Percentiles rank a stretch among this genome's conserved stretches.
Conservation (phyloP, 2,888 invertebrate genomes). For the Epistrophe grossulariae region DNA sequence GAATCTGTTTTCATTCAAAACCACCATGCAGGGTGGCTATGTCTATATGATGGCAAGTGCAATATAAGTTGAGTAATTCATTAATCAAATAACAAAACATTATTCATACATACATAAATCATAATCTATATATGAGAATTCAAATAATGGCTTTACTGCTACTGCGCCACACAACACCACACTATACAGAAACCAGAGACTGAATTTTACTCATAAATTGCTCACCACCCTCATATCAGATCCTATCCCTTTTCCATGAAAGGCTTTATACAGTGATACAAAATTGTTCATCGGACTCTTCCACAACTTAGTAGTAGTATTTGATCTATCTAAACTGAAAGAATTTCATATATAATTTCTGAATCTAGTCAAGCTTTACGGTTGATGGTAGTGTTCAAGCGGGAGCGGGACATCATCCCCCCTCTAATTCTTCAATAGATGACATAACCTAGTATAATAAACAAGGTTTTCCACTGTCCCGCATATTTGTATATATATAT, state of each 20-base stretch:
- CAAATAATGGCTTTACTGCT: not conserved
- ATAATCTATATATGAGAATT: not conserved
- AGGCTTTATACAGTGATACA: not conserved
- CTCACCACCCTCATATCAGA: not conserved
- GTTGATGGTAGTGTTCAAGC: not conserved
- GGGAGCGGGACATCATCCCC: conserved; percentile 18
- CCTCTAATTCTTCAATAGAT: conserved; percentile 29
- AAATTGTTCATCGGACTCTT: conserved; percentile 49
- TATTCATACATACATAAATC: not conserved
- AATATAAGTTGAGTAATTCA: conserved; percentile 21
- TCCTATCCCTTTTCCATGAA: not conserved
- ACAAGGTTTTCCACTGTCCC: conserved; percentile 38
- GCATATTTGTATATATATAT: not conserved
- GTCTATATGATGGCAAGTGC: not conserved
- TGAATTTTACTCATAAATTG: not conserved
- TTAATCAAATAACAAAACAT: conserved; percentile 38
- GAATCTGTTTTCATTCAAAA: conserved; percentile 22
- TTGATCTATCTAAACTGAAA: conserved; percentile 56
- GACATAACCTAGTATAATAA: conserved; percentile 59
- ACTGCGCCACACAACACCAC: not conserved
- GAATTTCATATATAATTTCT: conserved; percentile 70
- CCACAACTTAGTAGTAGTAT: not conserved
- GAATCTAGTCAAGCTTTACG: conserved; percentile 54
- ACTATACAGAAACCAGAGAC: conserved; percentile 3
- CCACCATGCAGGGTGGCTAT: conserved; percentile 2